Base-by-base conservation (phyloP, 1,140 invertebrate genomes). In the Drosophila leontia region DNA sequence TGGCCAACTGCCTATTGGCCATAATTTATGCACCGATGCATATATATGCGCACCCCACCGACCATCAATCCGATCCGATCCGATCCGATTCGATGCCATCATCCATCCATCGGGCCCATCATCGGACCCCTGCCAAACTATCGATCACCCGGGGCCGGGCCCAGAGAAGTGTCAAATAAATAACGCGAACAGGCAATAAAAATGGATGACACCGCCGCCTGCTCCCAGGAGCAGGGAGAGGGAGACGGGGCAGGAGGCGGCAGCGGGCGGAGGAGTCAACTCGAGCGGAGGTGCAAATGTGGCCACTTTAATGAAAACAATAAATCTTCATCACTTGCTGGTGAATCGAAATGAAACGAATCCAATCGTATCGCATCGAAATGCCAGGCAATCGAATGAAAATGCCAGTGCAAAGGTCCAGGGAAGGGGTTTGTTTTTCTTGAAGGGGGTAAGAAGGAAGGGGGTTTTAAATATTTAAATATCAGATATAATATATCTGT, bases 91-190 rank as follows among this genome's bases (percentile, higher is more conserved):
- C 42, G 59, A 50, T 81, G 63, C 59, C 62, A 71, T 55, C 51
- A 81, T 71, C 59, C 62, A 71, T 55, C 51, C 51, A 75, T 71
- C 56, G 55, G n/a, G 65, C 55, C 64, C 42, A 68, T 71, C 69
- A 58, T 50, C 44, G 67, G 23, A n/a, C 37, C 37, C 34, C 32
- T 72, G 70, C 35, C 74, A 70, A 61, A 76, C 74, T 75, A 88
- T 87, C 83, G 84, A 87, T 87, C 84, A 87, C 61, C 62, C 58
- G 34, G 53, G 34, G 44, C 70, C 45, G 45, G 80, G 65, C 63
- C 84, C 76, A 78, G 80, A 81, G 79, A 88, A 88, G 75, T 88
- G 84, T 87, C 84, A 87, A 88, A 87, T 87, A 87, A 87, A 87
- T 87, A 87, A 87, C 55, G 59, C 78, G 60, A 78, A 87, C 71